Percentiles rank a stretch among this genome's conserved stretches.
These are phyloP conservation scores for Uria lomvia DNA, from an alignment of 2,113 vertebrate species.

Conservation along the genomic window DNA sequence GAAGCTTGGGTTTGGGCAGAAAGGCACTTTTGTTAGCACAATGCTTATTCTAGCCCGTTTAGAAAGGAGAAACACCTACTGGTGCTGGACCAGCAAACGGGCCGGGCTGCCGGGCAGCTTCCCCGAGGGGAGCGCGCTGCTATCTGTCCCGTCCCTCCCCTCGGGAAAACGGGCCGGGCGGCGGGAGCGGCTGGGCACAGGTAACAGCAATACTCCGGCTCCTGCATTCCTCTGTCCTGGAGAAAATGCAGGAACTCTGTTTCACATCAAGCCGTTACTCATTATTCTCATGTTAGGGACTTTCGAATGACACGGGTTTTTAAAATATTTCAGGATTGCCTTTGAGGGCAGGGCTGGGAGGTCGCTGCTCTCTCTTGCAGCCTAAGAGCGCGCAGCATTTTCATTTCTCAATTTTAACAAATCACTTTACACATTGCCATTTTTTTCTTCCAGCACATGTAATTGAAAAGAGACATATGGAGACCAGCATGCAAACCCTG, in stretches of 20 bases:
- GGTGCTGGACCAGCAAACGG: background rate
- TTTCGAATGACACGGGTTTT: accelerated
- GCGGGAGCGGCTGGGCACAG: accelerated
- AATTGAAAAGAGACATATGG: slow-evolving; percentile 84
- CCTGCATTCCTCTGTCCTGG: background rate
- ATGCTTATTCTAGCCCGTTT: background rate
- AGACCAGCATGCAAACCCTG: slow-evolving; percentile 76
- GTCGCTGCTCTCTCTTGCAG: background rate
- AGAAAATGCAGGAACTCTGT: background rate
- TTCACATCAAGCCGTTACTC: background rate
- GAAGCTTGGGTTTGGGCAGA: slow-evolving; percentile 14
- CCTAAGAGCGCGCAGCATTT: background rate
- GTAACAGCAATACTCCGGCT: background rate
- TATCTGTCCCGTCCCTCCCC: background rate
- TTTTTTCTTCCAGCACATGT: slow-evolving; percentile 72
- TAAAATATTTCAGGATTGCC: background rate
- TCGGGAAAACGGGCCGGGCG: accelerated
- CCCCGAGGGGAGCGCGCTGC: background rate
- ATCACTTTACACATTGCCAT: slow-evolving; percentile 58
- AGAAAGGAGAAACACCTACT: background rate
- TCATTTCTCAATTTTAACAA: slow-evolving; percentile 65
- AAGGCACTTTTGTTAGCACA: background rate
- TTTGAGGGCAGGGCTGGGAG: background rate
- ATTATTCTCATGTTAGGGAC: accelerated
- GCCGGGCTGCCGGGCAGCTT: background rate